phyloP scores from a whole-genome alignment of 2,797 vertebrate genomes.

The Aphelocoma californica region DNA sequence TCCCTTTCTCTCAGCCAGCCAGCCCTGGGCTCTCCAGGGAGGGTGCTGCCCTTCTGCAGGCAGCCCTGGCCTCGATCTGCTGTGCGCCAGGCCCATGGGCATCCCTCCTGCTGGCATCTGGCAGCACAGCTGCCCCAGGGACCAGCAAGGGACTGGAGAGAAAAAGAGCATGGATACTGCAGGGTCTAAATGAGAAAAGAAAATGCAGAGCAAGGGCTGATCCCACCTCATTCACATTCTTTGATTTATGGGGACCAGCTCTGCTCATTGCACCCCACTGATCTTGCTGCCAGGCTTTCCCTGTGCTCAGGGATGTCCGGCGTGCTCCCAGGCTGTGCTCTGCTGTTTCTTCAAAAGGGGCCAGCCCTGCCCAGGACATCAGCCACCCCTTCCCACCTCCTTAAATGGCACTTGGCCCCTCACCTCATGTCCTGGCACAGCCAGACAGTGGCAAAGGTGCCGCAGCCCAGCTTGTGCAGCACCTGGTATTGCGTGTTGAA shows the following conservation, averaged over 20 bases:
- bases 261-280: background rate
- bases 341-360: background rate
- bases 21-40: background rate
- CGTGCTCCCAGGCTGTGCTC: background rate
- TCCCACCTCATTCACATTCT: background rate
- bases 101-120: background rate
- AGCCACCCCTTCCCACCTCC: background rate
- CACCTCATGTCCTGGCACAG: constrained; percentile 80
- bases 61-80: background rate
- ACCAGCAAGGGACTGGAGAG: background rate
- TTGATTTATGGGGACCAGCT: background rate
- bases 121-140: background rate
- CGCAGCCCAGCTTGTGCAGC: constrained; percentile 80
- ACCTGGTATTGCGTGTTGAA: constrained; percentile 82
- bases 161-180: background rate
- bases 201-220: background rate
- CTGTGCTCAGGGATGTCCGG: rapidly evolving
- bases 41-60: background rate
- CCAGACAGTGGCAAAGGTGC: constrained; percentile 86
- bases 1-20: background rate
- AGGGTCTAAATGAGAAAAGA: background rate
- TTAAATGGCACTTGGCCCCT: background rate
- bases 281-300: background rate
- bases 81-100: rapidly evolving
- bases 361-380: background rate